A percentile compares a stretch with the other conserved stretches of the same genome.
Conservation (phyloP, 64 coral and sea anemone species). For the Cladopsammia gracilis region DNA sequence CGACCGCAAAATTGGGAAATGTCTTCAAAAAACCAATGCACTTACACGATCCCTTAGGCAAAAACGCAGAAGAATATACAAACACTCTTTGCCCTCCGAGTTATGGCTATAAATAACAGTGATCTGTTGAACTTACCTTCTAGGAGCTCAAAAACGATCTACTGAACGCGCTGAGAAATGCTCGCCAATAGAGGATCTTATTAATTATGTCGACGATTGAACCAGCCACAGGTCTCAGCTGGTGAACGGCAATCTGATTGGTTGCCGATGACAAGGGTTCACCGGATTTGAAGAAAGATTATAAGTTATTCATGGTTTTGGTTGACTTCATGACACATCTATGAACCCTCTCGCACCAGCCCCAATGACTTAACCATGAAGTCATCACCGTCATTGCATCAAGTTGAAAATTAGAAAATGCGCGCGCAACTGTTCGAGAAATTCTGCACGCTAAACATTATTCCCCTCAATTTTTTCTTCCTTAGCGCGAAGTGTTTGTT, state of each 20-base stretch:
- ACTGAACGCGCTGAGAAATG: conserved; percentile 39
- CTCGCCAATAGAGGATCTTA: conserved; percentile 46
- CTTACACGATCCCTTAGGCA: not conserved
- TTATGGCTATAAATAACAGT: not conserved
- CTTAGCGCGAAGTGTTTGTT: not conserved
- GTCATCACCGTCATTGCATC: conserved; percentile 27
- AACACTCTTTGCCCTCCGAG: not conserved
- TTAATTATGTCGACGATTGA: conserved; percentile 58
- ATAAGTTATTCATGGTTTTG: conserved; percentile 57
- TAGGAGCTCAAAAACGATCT: conserved; percentile 49
- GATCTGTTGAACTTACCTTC: conserved; percentile 38
- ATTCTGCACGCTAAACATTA: not conserved
- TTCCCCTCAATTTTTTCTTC: not conserved
- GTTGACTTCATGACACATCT: conserved; percentile 48
- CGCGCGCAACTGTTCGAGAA: not conserved
- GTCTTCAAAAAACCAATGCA: not conserved
- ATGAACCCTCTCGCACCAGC: conserved; percentile 1
- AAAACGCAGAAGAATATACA: not conserved
- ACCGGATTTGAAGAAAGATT: conserved; percentile 47
- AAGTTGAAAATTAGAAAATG: not conserved
- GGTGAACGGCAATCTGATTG: not conserved
- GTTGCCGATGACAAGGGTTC: conserved; percentile 46
- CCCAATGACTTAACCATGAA: conserved; percentile 36
- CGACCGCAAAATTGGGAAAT: not conserved
- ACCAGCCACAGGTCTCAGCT: conserved; percentile 39